These are phyloP conservation scores for Pygoscelis adeliae DNA, from an alignment of 2,113 vertebrate genomes.

Conservation along the genomic window DNA sequence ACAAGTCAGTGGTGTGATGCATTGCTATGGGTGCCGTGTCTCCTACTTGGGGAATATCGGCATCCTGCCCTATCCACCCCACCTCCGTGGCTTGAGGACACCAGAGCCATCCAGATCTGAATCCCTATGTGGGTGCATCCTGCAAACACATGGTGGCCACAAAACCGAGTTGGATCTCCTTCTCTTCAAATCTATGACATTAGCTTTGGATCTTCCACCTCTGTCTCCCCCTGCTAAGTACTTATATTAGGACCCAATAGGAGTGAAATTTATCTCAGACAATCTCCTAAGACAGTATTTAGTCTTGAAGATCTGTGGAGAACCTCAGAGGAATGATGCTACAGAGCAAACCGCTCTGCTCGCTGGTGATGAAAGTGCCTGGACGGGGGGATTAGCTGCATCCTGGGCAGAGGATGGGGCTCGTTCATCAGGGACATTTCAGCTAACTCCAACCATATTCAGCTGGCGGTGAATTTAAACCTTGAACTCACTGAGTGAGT, in stretches of 20 bases:
- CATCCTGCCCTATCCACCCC: background rate
- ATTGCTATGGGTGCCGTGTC: background rate
- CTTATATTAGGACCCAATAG: background rate
- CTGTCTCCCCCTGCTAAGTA: background rate
- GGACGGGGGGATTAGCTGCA: background rate
- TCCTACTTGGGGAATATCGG: background rate
- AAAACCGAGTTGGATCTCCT: background rate
- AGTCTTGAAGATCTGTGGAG: background rate
- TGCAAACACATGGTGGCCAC: background rate
- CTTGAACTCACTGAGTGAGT: background rate
- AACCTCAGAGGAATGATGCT: background rate
- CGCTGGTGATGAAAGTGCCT: background rate
- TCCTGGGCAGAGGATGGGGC: background rate
- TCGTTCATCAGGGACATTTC: background rate
- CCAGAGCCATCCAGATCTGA: background rate
- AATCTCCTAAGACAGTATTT: background rate
- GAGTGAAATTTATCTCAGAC: background rate
- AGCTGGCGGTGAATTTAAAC: background rate
- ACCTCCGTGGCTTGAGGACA: background rate
- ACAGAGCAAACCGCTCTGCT: background rate
- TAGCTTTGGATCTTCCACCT: background rate
- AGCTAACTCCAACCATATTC: background rate
- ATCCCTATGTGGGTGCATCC: accelerated
- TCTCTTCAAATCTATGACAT: background rate
- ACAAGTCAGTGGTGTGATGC: background rate